phyloP scores from a whole-genome alignment of 2,113 vertebrate genomes.

The Ictalurus punctatus region DNA sequence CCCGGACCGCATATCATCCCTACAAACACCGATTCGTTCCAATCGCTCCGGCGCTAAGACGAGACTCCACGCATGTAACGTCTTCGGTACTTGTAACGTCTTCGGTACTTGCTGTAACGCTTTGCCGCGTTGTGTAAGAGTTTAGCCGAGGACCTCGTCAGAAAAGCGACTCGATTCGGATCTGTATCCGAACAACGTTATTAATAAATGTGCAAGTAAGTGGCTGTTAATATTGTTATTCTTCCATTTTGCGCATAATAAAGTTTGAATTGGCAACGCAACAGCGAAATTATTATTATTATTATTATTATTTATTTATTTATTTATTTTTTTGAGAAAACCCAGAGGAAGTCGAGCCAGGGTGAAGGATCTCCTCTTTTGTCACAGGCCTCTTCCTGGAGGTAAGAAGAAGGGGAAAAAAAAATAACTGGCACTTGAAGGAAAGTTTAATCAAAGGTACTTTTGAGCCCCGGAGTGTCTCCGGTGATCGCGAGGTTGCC shows the following conservation, averaged over 20 bases:
- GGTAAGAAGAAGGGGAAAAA: constrained; percentile 22
- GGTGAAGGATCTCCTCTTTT: constrained; percentile 39
- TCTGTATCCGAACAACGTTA: neutral
- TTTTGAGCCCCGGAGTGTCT: constrained; percentile 27
- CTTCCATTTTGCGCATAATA: constrained; percentile 12
- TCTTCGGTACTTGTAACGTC: neutral
- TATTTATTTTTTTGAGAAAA: neutral
- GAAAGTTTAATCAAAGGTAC: constrained; percentile 54
- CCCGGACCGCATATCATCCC: neutral
- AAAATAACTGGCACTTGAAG: constrained; percentile 43
- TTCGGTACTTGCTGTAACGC: neutral
- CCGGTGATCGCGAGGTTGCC: constrained; percentile 36
- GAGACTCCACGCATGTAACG: constrained; percentile 17
- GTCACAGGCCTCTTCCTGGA: constrained; percentile 46
- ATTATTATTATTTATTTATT: no score
- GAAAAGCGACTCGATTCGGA: neutral
- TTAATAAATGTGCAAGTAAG: neutral
- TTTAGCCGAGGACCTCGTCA: neutral
- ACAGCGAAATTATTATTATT: neutral
- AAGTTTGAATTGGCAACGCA: constrained; percentile 1
- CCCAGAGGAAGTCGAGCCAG: constrained; percentile 45
- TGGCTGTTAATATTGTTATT: constrained; percentile 3
- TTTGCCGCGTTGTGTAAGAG: neutral
- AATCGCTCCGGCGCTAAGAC: constrained; percentile 15
- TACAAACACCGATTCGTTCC: neutral